Base-by-base conservation (phyloP, 2,888 invertebrate species). In the Glaucopsyche alexis region DNA sequence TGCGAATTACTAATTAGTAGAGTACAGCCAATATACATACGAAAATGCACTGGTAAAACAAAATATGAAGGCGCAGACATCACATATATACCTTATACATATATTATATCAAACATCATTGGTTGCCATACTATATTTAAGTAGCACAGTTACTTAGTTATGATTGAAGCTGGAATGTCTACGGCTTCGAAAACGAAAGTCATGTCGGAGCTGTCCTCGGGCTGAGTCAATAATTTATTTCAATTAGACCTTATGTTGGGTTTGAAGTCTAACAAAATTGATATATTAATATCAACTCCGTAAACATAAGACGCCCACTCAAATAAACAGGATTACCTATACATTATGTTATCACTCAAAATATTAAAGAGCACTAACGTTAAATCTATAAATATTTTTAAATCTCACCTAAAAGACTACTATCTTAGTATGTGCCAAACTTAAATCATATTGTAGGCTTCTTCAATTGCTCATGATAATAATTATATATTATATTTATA, bases 251-350 rank as follows among this genome's bases (percentile, higher is more conserved):
- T 47, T 69, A 69, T 60, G 60, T 69, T 69, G 45, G 69, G 47
- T 47, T 49, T 69, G 69, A 47, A 69, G 69, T 69, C 69, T 47
- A 19, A 69, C 69, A 47, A 69, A 69, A 69, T 69, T 69, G 69
- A 69, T 69, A 69, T 49, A 69, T 69, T 69, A 69, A 47, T 49
- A 69, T 47, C 69, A 47, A 60, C 60, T 14, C 49, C 0, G 47
- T 47, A 6, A 29, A 69, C 47, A 67, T 7, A 16, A 49, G 47
- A 69, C 69, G 69, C 69, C 69, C 47, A 49, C 47, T 1, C 60
- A 14, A 29, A 13, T 13, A 29, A 60, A 60, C 60, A 60, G 60
- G 29, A 38, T 60, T n/a, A n/a, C n/a, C n/a, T n/a, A n/a, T n/a
- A n/a, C n/a, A n/a, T 16, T 29, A 11, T 60, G 29, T 60, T 60